Percentiles rank a stretch among this genome's conserved stretches.
Conservation (phyloP, 2,113 vertebrate genomes). For the Aythya baeri region DNA sequence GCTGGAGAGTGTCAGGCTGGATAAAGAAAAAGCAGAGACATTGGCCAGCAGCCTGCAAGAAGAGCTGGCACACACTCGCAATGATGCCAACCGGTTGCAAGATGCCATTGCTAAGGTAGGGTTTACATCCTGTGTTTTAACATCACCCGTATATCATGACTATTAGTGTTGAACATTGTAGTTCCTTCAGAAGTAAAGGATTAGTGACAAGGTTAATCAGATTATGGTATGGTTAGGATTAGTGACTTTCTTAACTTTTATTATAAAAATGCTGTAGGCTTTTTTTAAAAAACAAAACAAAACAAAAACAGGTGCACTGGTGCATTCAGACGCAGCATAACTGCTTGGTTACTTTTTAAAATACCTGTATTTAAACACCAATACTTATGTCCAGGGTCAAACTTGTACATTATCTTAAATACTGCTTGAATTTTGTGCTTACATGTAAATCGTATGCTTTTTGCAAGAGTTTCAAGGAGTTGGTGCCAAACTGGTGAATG, state of each 20-base stretch:
- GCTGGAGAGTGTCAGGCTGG: constrained; percentile 87
- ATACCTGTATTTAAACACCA: not conserved
- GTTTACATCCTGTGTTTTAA: not conserved
- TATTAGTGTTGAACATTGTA: not conserved
- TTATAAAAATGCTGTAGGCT: not conserved
- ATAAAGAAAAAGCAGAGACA: constrained; percentile 91
- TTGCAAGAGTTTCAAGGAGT: not conserved
- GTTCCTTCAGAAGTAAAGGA: not conserved
- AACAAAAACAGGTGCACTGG: not conserved
- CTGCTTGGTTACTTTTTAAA: not conserved
- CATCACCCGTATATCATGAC: rapidly evolving
- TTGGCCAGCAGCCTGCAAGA: constrained; percentile 85
- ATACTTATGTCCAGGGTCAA: not conserved
- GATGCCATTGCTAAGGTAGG: constrained; percentile 90
- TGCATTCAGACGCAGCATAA: not conserved
- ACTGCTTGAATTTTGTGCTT: not conserved
- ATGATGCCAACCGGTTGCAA: constrained; percentile 85
- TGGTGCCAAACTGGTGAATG: not conserved
- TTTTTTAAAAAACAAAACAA: not conserved
- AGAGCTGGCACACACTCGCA: constrained; percentile 86
- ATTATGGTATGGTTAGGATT: not conserved
- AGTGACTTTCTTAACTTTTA: not conserved
- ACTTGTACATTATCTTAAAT: not conserved
- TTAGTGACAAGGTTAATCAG: not conserved
- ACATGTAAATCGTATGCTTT: not conserved